phyloP scores from a whole-genome alignment of 2,113 vertebrate genomes.

The Cyanoliseus patagonus region DNA sequence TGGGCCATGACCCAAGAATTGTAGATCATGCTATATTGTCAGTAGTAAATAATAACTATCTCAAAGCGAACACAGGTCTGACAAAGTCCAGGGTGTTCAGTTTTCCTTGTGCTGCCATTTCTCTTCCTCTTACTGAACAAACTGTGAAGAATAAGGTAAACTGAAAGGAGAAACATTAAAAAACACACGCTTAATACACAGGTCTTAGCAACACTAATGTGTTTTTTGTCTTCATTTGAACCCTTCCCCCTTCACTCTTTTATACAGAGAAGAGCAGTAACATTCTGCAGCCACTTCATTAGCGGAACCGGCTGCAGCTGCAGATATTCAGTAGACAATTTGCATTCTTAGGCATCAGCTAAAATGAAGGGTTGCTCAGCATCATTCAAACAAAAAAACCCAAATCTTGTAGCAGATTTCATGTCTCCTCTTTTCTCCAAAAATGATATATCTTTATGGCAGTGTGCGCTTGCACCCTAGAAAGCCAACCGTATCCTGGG shows the following conservation, averaged over 20 bases:
- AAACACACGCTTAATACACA: neutral
- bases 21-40: neutral
- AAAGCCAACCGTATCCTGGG: too few species aligned
- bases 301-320: conserved; percentile 43
- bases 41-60: neutral
- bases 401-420: neutral
- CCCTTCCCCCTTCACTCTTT: neutral
- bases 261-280: neutral
- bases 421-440: neutral
- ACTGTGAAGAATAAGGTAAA: neutral
- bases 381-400: neutral
- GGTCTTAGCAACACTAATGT: neutral
- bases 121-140: neutral
- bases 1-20: neutral
- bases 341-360: conserved; percentile 37
- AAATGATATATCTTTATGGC: neutral
- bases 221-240: neutral
- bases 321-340: conserved; percentile 21
- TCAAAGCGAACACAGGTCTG: neutral
- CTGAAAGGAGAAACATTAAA: neutral
- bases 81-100: neutral
- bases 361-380: neutral
- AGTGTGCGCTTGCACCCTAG: too few species aligned
- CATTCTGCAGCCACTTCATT: neutral
- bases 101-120: neutral